Conservation (phyloP, 2,888 invertebrate species). For the Spilarctia lutea region DNA sequence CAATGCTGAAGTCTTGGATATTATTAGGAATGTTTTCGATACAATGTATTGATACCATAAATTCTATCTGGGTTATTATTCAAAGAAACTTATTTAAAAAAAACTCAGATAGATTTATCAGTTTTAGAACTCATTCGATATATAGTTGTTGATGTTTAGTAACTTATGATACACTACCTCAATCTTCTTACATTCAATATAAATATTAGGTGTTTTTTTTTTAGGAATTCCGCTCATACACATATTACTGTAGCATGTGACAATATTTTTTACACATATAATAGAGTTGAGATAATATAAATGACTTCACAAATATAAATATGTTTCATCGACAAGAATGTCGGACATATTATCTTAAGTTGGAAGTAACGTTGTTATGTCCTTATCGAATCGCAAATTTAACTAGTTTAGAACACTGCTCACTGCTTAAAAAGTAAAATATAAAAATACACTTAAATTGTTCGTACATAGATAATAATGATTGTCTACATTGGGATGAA, state of each 20-base stretch:
- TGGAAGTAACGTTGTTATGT: neutral
- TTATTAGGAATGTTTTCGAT: neutral
- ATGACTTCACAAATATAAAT: neutral
- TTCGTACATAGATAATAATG: constrained; percentile 13
- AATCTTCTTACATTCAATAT: no score
- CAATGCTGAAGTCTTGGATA: neutral
- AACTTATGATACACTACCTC: no score
- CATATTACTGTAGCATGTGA: neutral
- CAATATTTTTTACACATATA: neutral
- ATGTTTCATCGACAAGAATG: neutral
- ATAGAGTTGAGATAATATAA: neutral
- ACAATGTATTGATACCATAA: no score
- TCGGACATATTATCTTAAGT: neutral
- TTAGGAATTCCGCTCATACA: no score
- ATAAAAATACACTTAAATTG: neutral
- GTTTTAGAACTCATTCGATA: neutral
- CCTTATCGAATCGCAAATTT: neutral
- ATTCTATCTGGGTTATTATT: no score
- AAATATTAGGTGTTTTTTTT: no score
- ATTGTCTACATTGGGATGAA: constrained; percentile 37
- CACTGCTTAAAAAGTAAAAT: neutral
- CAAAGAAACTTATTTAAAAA: no score
- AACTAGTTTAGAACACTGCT: neutral
- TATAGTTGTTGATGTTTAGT: no score
- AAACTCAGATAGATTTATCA: neutral